Conservation (phyloP, 1,140 invertebrate species). For the Dreissena rostriformis region DNA sequence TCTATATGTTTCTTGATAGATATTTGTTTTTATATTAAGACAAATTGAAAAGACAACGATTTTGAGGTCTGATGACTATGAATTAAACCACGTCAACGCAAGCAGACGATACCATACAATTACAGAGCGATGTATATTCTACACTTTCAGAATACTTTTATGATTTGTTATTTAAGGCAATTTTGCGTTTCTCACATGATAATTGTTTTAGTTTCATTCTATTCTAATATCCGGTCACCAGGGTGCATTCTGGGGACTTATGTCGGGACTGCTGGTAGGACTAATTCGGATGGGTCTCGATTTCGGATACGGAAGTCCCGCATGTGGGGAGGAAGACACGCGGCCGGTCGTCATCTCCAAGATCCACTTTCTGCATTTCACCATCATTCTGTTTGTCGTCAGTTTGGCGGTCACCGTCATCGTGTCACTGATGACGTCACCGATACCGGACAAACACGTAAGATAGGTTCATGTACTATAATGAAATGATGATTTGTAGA, state of each 20-base stretch:
- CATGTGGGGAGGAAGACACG: slow-evolving; percentile 72
- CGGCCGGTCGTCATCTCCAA: slow-evolving; percentile 73
- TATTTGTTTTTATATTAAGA: no score
- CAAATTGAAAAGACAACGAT: no score
- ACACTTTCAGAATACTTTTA: no score
- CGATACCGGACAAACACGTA: slow-evolving; percentile 74
- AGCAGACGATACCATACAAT: no score
- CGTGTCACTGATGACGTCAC: slow-evolving; percentile 74
- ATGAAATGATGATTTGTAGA: no score
- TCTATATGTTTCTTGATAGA: no score
- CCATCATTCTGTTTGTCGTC: slow-evolving; percentile 78
- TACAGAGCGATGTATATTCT: no score
- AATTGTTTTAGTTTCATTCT: no score
- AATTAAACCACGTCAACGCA: no score
- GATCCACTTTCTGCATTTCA: slow-evolving; percentile 81
- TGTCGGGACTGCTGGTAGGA: slow-evolving; percentile 83
- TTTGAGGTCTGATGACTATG: no score
- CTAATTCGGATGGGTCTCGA: slow-evolving; percentile 78
- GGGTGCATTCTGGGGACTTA: slow-evolving; percentile 85
- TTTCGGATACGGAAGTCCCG: slow-evolving; percentile 74
- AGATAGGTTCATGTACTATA: slow-evolving; percentile 21
- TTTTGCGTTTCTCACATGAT: no score
- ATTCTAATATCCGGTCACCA: slow-evolving; percentile 51
- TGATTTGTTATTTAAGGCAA: no score
- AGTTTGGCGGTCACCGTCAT: slow-evolving; percentile 70